Base-by-base conservation (phyloP, 1,140 invertebrate species). In the Bombus impatiens region DNA sequence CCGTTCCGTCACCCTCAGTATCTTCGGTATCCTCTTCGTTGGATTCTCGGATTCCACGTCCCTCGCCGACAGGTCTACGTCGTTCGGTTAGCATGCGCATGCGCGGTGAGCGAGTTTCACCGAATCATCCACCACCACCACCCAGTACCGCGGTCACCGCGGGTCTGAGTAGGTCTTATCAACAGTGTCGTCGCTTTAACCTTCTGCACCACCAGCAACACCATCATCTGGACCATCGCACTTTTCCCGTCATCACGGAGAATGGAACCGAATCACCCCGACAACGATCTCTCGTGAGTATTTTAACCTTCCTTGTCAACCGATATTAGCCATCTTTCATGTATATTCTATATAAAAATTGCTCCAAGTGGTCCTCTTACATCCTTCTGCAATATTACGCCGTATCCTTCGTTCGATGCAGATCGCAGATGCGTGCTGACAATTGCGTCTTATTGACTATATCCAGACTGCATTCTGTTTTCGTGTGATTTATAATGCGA, bases 31-130 rank as follows among this genome's bases (percentile, higher is more conserved):
- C 84, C 79, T 93, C 90, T 44, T 57, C 90, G 65, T 78, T 71
- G 67, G 93, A 94, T 80, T 94, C 93, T 47, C 93, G 94, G 77
- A 95, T 95, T 75, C 94, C 93, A 44, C 89, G 93, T 84, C 94
- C 94, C 62, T 95, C 95, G 62, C 95, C 95, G 28, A 92, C 93
- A 42, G 87, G 93, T 77, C 90, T 95, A 82, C 93, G 95, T 57
- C 95, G 95, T 35, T 95, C 95, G 9, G 89, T 88, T 79, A 95
- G 95, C 79, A 86, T 95, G 86, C 94, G 95, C 89, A 53, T 95
- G 72, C 93, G 93, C 65, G 94, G 94, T 28, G 95, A 95, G 87
- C 88, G 89, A 44, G 47, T 85, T 70, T 77, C 86, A 35, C 84
- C 91, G 82, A 84, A 84, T 86, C 86, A 84, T 72, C 83, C 78